Percentiles rank a stretch among this genome's conserved stretches.
Evolutionary conservation across 2,888 invertebrate species (phyloP).

Genomic region (Plebejus melissa): DNA sequence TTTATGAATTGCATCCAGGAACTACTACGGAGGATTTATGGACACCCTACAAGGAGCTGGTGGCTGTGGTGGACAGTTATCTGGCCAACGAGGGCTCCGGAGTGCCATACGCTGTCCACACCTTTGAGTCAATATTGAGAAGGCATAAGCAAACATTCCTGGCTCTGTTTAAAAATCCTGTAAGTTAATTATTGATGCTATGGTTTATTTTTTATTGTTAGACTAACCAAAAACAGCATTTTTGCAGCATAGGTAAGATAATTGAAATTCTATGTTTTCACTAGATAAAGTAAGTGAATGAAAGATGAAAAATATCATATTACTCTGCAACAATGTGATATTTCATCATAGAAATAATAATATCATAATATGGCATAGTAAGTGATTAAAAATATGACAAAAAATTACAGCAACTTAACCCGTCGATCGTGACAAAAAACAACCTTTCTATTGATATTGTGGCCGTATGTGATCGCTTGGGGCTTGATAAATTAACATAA

Average conservation of each 20-base stretch:
- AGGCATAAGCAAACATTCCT: constrained; percentile 93
- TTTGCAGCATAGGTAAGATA: not conserved
- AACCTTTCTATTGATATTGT: too few species aligned
- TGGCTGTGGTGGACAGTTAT: constrained; percentile 83
- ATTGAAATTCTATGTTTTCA: too few species aligned
- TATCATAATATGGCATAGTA: too few species aligned
- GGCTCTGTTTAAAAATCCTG: constrained; percentile 90
- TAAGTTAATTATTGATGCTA: constrained; percentile 66
- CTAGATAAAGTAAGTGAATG: too few species aligned
- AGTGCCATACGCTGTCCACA: constrained; percentile 79
- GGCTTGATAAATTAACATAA: too few species aligned
- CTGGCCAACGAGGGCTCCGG: constrained; percentile 79
- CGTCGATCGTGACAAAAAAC: too few species aligned
- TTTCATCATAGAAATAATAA: too few species aligned
- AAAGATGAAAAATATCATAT: not conserved
- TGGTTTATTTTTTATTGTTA: too few species aligned
- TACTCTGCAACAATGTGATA: too few species aligned
- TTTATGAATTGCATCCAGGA: constrained; percentile 43
- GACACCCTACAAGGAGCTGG: constrained; percentile 90
- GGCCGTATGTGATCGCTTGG: too few species aligned
- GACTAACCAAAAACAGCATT: not conserved
- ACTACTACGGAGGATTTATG: constrained; percentile 86
- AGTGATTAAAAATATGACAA: too few species aligned
- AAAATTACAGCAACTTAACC: too few species aligned
- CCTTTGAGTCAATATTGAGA: constrained; percentile 86